Percentiles rank a stretch among this genome's conserved stretches.
Conservation (phyloP, 2,113 vertebrate species). For the Trogon surrucura region DNA sequence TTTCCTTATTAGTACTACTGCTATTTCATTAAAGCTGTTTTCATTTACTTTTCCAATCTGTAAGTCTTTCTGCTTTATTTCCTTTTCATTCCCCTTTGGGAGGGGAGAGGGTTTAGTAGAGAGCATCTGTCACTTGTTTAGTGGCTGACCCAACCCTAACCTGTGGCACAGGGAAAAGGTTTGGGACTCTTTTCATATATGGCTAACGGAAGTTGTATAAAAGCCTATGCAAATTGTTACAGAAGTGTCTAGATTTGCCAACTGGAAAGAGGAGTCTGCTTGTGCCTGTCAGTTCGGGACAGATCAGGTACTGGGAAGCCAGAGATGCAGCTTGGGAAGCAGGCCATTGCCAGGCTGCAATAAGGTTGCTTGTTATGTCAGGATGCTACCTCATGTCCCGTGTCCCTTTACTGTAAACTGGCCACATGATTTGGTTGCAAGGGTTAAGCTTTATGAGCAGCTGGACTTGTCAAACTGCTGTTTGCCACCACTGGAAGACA, state of each 20-base stretch:
- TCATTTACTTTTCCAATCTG: too few relatives aligned
- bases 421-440: background rate
- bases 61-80: too few relatives aligned
- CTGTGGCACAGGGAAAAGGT: background rate
- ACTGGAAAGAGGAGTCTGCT: background rate
- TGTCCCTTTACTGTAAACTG: background rate
- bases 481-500: background rate
- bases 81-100: too few relatives aligned
- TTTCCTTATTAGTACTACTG: too few relatives aligned
- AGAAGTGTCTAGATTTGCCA: background rate
- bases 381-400: background rate
- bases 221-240: accelerated
- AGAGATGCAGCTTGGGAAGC: background rate
- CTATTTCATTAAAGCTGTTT: too few relatives aligned
- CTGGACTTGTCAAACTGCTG: background rate
- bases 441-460: background rate
- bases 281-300: background rate
- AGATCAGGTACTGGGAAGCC: background rate
- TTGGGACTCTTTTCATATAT: accelerated
- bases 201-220: background rate
- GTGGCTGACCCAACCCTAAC: too few relatives aligned
- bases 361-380: background rate
- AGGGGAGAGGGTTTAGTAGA: too few relatives aligned
- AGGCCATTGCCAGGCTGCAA: background rate
- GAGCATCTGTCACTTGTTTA: too few relatives aligned